Evolutionary conservation across 2,888 invertebrate genomes (phyloP), one percentile per base, ranked within the genome.

Genomic region (Galerucella calmariensis): DNA sequence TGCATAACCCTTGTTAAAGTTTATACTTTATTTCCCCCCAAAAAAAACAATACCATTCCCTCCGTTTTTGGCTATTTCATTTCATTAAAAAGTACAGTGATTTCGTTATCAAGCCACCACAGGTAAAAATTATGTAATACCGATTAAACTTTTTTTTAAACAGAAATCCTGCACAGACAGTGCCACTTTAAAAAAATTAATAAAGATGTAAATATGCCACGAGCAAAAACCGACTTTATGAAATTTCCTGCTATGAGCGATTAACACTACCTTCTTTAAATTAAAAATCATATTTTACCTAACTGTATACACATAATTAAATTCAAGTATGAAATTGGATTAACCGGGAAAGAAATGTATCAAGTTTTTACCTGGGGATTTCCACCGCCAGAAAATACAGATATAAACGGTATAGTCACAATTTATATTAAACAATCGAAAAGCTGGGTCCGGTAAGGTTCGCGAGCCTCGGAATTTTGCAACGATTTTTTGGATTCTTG

Each of bases 221-320:
- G 53, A 66, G 74, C 67, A 69, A 67, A 74, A 59, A 56, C 14
- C 44, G 20, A 16, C 16, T 46, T 74, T 74, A 74, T 74, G 74
- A 74, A 74, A 74, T 74, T 74, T 74, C 48, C 16, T 61, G 75
- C 75, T 75, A 69, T 75, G 72, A 72, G 61, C 68, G 69, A 75
- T 75, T 75, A 75, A 72, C 72, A 69, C 63, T 72, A 72, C 61
- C 69, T 72, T 72, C 69, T 72, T 72, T 72, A 69, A 75, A 75
- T 72, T 75, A 72, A 72, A 75, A 72, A 69, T 72, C 69, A 75
- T 75, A 73, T 59, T 69, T 75, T 69, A 73, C 24, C 73, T 27
- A 59, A 70, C 66, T 58, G 66, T 66, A 66, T 72, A 66, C 72
- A 66, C 72, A 58, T 72, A 72, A 72, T 72, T 72, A 72, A 72